These are phyloP conservation scores for Tadarida brasiliensis DNA, from an alignment of 2,797 vertebrate genomes.

Conservation along the genomic window DNA sequence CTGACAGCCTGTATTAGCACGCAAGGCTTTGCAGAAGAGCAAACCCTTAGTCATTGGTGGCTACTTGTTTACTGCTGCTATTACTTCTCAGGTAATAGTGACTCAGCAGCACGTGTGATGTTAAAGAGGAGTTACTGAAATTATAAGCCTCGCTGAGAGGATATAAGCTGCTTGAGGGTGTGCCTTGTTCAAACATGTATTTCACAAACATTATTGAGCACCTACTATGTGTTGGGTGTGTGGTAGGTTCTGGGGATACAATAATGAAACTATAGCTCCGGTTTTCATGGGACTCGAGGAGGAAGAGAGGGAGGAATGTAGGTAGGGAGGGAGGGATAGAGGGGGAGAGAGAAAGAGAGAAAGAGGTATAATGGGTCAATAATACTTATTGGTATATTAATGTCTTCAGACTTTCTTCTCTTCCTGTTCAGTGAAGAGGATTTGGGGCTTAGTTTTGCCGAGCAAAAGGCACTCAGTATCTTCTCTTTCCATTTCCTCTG, in stretches of 20 bases:
- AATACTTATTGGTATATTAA: neutral
- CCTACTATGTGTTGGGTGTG: neutral
- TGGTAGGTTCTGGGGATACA: neutral
- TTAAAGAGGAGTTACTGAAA: slow-evolving; percentile 19
- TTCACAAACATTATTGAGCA: neutral
- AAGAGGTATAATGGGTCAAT: neutral
- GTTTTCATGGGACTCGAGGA: neutral
- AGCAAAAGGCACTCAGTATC: neutral
- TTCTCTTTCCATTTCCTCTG: neutral
- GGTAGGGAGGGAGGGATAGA: neutral
- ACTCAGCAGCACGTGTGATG: neutral
- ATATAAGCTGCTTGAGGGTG: neutral
- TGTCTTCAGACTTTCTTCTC: neutral
- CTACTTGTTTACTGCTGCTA: slow-evolving; percentile 55
- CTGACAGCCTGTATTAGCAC: slow-evolving; percentile 69
- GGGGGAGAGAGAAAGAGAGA: rapidly evolving
- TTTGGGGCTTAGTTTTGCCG: neutral
- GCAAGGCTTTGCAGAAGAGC: slow-evolving; percentile 56
- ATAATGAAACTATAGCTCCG: neutral
- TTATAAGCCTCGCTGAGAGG: neutral
- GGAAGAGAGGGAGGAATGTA: rapidly evolving
- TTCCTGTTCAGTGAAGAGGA: neutral
- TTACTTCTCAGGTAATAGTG: slow-evolving; percentile 43
- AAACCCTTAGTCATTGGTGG: slow-evolving; percentile 22
- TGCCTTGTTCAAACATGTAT: neutral